phyloP scores from a whole-genome alignment of 1,140 invertebrate genomes.

The Drosophila guanche region DNA sequence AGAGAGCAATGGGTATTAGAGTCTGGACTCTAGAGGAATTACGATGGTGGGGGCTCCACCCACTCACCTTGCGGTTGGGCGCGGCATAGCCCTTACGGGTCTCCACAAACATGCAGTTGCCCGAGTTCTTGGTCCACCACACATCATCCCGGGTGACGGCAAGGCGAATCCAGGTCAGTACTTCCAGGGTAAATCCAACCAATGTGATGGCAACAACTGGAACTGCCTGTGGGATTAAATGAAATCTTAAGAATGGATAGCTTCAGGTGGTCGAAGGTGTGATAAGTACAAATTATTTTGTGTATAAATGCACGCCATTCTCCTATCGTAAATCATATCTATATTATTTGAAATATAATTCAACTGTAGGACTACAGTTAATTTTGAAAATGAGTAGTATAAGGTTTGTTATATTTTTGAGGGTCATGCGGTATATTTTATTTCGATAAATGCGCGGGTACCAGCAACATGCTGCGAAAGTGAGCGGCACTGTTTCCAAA shows the following conservation, averaged over 20 bases:
- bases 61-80: slow-evolving; percentile 39
- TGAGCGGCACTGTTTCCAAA: too few species aligned
- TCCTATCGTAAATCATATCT: slow-evolving; percentile 15
- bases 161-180: slow-evolving; percentile 1
- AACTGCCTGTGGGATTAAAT: slow-evolving; percentile 31
- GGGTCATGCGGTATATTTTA: too few species aligned
- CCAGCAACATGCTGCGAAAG: too few species aligned
- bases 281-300: too few species aligned
- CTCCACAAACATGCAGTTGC: slow-evolving; percentile 32
- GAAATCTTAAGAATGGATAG: not conserved
- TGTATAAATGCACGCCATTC: too few species aligned
- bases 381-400: too few species aligned
- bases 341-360: too few species aligned
- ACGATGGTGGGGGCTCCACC: too few species aligned
- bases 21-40: not conserved
- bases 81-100: slow-evolving; percentile 37
- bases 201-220: slow-evolving; percentile 36
- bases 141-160: slow-evolving; percentile 55
- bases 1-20: not conserved
- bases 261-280: too few species aligned
- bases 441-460: too few species aligned
- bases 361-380: too few species aligned
- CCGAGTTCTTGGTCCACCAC: slow-evolving; percentile 27
- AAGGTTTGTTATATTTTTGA: too few species aligned
- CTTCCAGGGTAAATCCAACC: slow-evolving; percentile 20